A percentile compares a stretch with the other conserved stretches of the same genome.
Evolutionary conservation across 2,888 invertebrate genomes (phyloP).

Genomic region (Alloscopus bannaensis): DNA sequence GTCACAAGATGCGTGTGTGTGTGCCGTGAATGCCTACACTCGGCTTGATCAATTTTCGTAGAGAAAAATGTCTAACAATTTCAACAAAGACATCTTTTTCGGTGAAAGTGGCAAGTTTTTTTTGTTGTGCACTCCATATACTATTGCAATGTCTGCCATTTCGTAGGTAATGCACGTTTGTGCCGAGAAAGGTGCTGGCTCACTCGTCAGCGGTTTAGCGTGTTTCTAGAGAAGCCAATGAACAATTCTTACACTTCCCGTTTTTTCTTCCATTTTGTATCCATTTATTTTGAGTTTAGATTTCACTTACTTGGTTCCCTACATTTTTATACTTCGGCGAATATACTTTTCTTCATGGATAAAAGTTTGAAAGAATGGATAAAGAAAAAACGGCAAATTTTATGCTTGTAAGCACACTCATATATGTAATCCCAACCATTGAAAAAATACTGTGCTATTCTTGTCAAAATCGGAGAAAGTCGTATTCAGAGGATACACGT

Average conservation of each 20-base stretch:
- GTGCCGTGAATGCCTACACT: not conserved
- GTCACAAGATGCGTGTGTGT: slow-evolving; percentile 32
- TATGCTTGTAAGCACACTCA: slow-evolving; percentile 16
- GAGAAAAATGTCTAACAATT: not conserved
- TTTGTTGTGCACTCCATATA: too few relatives aligned
- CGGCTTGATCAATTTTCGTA: not conserved
- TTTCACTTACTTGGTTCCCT: slow-evolving; percentile 15
- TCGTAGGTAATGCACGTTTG: too few relatives aligned
- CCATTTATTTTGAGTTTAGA: not conserved
- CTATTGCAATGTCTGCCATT: too few relatives aligned
- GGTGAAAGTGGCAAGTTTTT: not conserved
- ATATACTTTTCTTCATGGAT: not conserved
- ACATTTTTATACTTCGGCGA: not conserved
- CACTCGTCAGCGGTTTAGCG: too few relatives aligned
- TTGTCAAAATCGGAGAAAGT: slow-evolving; percentile 2
- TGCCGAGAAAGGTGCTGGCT: too few relatives aligned
- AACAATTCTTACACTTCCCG: slow-evolving; percentile 1
- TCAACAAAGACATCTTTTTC: not conserved
- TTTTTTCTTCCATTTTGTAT: not conserved
- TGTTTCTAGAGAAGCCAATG: slow-evolving; percentile 16
- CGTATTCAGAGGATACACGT: not conserved
- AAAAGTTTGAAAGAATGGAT: not conserved
- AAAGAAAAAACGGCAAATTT: slow-evolving; percentile 1
- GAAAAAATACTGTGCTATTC: slow-evolving; percentile 10
- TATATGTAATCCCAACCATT: not conserved